These are phyloP conservation scores for Rousettus madagascariensis DNA, from an alignment of 2,797 vertebrate species.

Conservation along the genomic window DNA sequence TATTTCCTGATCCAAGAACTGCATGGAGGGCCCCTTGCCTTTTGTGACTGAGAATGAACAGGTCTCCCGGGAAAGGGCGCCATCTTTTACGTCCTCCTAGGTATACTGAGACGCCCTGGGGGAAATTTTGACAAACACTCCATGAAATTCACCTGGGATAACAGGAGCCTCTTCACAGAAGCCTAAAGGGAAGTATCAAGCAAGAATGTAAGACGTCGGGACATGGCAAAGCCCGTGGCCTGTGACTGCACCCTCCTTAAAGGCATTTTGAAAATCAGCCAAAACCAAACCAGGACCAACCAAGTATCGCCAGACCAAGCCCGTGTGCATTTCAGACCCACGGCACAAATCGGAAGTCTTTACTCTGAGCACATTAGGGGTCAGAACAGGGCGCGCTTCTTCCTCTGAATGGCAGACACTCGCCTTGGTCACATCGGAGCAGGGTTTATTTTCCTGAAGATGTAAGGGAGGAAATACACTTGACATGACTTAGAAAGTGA, in stretches of 20 bases:
- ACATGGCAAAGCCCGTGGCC: neutral
- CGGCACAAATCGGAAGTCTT: neutral
- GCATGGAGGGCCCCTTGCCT: neutral
- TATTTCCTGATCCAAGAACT: neutral
- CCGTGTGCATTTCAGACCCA: neutral
- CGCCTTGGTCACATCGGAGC: neutral
- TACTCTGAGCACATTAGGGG: neutral
- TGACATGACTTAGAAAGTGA: neutral
- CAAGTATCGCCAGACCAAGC: neutral
- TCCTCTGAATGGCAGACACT: neutral
- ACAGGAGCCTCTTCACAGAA: neutral
- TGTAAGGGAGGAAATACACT: neutral
- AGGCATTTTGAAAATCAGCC: neutral
- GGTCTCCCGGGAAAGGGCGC: neutral
- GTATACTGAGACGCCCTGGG: neutral
- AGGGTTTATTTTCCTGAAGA: neutral
- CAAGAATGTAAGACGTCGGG: neutral
- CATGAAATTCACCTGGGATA: neutral
- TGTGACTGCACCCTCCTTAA: neutral
- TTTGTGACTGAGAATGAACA: neutral
- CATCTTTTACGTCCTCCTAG: neutral
- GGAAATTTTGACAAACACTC: neutral
- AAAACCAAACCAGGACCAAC: neutral
- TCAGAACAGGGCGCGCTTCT: neutral
- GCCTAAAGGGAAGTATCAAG: neutral